phyloP scores from a whole-genome alignment of 1,140 invertebrate genomes.

The Stegodyphus dumicola region DNA sequence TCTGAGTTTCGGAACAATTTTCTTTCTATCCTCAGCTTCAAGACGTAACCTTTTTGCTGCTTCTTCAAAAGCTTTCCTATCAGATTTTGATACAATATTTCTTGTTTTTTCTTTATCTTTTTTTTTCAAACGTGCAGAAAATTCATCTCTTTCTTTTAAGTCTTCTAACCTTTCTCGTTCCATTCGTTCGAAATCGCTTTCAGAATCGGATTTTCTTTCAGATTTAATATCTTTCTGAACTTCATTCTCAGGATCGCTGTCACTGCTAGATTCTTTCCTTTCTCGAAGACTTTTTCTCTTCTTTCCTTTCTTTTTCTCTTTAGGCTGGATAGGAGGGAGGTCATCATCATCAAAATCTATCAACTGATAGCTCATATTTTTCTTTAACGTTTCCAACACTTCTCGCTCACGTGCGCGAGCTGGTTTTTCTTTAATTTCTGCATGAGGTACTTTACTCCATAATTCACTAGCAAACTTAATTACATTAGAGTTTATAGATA shows the following conservation, averaged over 20 bases:
- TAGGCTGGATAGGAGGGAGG: conserved; percentile 59
- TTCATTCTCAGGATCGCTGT: neutral
- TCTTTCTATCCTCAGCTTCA: conserved; percentile 81
- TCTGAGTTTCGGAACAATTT: conserved; percentile 87
- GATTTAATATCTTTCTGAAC: neutral
- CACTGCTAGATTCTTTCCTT: conserved; percentile 24
- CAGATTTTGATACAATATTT: conserved; percentile 79
- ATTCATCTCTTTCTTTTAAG: conserved; percentile 93
- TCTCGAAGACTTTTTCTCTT: conserved; percentile 61
- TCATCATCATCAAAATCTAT: conserved; percentile 69
- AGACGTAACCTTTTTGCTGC: conserved; percentile 91
- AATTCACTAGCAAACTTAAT: conserved; percentile 68
- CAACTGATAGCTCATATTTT: conserved; percentile 69
- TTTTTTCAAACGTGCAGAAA: conserved; percentile 86
- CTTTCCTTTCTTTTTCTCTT: conserved; percentile 11
- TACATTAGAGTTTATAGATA: conserved; percentile 69
- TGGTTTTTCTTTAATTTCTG: conserved; percentile 64
- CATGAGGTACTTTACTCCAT: conserved; percentile 65
- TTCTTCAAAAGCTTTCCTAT: conserved; percentile 86
- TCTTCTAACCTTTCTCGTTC: conserved; percentile 77
- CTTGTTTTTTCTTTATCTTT: conserved; percentile 91
- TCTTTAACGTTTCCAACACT: conserved; percentile 67
- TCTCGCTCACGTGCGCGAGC: conserved; percentile 65
- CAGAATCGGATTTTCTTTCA: conserved; percentile 49
- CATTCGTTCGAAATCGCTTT: conserved; percentile 55